Conservation (phyloP, 2,888 invertebrate genomes). For the Ochropleura plecta region DNA sequence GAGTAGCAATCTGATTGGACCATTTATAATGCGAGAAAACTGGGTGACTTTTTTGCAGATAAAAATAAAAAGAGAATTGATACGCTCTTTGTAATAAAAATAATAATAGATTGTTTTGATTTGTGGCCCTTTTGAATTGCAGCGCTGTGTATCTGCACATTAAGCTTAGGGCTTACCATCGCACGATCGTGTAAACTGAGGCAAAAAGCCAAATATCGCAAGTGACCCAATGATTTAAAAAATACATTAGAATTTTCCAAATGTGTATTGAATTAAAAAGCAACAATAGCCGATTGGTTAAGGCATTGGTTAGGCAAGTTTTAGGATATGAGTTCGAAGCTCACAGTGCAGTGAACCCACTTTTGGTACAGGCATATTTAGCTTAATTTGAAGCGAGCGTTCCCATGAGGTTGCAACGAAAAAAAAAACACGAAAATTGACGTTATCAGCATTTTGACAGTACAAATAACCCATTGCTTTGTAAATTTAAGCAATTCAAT, state of each 20-base stretch:
- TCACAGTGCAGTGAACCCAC: constrained; percentile 24
- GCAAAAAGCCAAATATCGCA: constrained; percentile 55
- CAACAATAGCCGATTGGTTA: constrained; percentile 48
- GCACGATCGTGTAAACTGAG: constrained; percentile 15
- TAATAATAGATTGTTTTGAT: no score
- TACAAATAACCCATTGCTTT: background rate
- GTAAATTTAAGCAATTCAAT: no score
- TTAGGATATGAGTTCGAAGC: constrained; percentile 7
- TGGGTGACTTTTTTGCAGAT: no score
- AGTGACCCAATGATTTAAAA: constrained; percentile 23
- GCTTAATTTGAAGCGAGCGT: constrained; percentile 38
- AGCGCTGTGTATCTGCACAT: constrained; percentile 15
- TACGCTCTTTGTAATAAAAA: no score
- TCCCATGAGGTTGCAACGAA: background rate
- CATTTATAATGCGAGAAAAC: no score
- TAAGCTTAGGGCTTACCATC: constrained; percentile 33
- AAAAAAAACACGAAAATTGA: background rate
- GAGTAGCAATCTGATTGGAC: no score
- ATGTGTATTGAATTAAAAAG: constrained; percentile 28
- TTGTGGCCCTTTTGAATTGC: no score
- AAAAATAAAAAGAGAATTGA: no score
- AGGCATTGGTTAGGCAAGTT: constrained; percentile 39
- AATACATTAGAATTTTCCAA: constrained; percentile 4
- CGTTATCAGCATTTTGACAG: constrained; percentile 22
- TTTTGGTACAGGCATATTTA: constrained; percentile 54